A percentile compares a stretch with the other conserved stretches of the same genome.
Evolutionary conservation across 2,113 vertebrate genomes (phyloP).

Genomic region (Bothrops jararaca): DNA sequence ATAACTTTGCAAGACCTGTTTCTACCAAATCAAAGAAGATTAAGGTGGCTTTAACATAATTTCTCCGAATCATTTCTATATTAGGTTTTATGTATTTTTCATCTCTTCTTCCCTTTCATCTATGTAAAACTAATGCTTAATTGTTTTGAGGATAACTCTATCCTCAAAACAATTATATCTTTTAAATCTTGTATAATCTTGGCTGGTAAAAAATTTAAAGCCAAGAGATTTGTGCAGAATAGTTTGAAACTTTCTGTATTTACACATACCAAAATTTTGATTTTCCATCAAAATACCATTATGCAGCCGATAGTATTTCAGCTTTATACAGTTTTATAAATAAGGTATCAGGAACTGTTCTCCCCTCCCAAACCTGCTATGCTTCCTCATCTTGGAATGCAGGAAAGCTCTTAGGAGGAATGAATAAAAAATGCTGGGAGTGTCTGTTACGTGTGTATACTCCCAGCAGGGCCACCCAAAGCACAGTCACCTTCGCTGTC

Average conservation of each 20-base stretch:
- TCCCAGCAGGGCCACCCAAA: no score
- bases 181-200: background rate
- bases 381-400: no score
- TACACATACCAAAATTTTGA: background rate
- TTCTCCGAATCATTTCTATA: background rate
- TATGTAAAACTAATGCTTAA: constrained; percentile 27
- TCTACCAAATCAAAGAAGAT: background rate
- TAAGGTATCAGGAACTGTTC: background rate
- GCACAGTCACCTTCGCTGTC: no score
- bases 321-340: constrained; percentile 17
- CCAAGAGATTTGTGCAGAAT: constrained; percentile 21
- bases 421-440: no score
- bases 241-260: background rate
- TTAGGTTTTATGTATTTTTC: background rate
- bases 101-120: background rate
- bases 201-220: background rate
- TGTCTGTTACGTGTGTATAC: no score
- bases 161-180: background rate
- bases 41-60: background rate
- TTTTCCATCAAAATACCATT: constrained; percentile 37
- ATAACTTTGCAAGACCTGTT: background rate
- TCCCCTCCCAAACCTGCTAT: background rate
- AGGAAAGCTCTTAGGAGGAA: no score
- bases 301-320: constrained; percentile 15
- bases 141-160: background rate